Percentiles rank a stretch among this genome's conserved stretches.
Evolutionary conservation across 2,113 vertebrate species (phyloP).

Genomic region (Trogon melanurus): DNA sequence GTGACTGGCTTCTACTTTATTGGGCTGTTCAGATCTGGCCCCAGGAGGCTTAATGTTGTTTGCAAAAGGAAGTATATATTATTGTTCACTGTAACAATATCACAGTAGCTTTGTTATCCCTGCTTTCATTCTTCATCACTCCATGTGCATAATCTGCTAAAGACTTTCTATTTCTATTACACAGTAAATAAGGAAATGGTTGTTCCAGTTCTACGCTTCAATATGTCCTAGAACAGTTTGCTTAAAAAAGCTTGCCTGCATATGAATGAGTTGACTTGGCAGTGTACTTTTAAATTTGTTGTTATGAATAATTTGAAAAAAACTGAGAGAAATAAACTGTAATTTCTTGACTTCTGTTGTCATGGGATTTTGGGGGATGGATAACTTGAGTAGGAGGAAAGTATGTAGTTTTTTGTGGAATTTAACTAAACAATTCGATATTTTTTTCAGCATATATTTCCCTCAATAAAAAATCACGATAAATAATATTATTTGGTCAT

Average conservation of each 20-base stretch:
- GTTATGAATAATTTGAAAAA: neutral
- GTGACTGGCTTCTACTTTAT: neutral
- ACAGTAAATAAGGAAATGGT: slow-evolving; percentile 3
- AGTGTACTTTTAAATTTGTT: neutral
- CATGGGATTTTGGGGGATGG: neutral
- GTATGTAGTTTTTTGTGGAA: neutral
- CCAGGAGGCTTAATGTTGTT: neutral
- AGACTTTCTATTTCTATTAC: neutral
- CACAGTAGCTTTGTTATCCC: neutral
- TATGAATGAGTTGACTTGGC: neutral
- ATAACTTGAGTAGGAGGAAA: neutral
- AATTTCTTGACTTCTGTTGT: neutral
- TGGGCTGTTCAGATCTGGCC: neutral
- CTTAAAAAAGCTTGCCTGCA: neutral
- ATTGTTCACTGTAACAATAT: neutral
- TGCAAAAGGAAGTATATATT: neutral
- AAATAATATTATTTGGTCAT: neutral
- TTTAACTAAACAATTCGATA: neutral
- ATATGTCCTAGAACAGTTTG: slow-evolving; percentile 7
- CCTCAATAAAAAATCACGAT: neutral
- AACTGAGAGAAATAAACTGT: neutral
- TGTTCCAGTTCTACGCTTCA: slow-evolving; percentile 7
- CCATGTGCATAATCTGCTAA: neutral
- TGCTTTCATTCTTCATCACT: neutral
- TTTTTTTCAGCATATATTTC: neutral